Percentiles rank a stretch among this genome's conserved stretches.
These are phyloP conservation scores for Vanessa cardui DNA, from an alignment of 2,888 invertebrate genomes.

Conservation along the genomic window DNA sequence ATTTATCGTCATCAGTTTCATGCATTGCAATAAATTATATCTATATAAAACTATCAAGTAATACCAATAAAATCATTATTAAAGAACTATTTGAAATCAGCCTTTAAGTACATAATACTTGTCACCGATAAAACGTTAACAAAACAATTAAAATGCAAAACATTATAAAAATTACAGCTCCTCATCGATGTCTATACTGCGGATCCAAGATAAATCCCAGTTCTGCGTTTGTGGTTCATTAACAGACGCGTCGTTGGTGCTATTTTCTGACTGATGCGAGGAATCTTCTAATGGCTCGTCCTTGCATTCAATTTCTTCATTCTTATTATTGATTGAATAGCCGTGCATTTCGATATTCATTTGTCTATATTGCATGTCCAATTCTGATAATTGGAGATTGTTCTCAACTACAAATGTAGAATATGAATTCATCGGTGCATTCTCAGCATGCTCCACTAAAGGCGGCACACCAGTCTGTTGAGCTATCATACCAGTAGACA, in stretches of 20 bases:
- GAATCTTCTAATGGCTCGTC: slow-evolving; percentile 28
- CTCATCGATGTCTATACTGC: slow-evolving; percentile 54
- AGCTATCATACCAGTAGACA: slow-evolving; percentile 42
- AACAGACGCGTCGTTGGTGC: slow-evolving; percentile 36
- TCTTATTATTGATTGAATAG: slow-evolving; percentile 32
- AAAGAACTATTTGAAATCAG: no score
- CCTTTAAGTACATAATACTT: no score
- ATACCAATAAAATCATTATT: no score
- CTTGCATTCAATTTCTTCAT: slow-evolving; percentile 27
- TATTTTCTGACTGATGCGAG: slow-evolving; percentile 38
- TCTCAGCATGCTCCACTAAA: slow-evolving; percentile 38
- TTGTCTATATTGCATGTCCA: slow-evolving; percentile 46
- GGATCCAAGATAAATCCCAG: slow-evolving; percentile 67
- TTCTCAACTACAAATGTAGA: slow-evolving; percentile 44
- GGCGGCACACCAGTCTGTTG: slow-evolving; percentile 34
- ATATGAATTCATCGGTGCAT: slow-evolving; percentile 43
- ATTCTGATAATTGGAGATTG: slow-evolving; percentile 33
- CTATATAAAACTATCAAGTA: no score
- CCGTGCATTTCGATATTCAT: slow-evolving; percentile 46
- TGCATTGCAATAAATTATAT: no score
- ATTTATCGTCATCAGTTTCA: no score
- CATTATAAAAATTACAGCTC: slow-evolving; percentile 45
- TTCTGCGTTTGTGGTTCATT: slow-evolving; percentile 47
- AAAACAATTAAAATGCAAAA: background rate
- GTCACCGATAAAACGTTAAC: no score